Evolutionary conservation across 2,797 vertebrate species (phyloP), one percentile per base, ranked within the genome.

Genomic region (Columba guinea): DNA sequence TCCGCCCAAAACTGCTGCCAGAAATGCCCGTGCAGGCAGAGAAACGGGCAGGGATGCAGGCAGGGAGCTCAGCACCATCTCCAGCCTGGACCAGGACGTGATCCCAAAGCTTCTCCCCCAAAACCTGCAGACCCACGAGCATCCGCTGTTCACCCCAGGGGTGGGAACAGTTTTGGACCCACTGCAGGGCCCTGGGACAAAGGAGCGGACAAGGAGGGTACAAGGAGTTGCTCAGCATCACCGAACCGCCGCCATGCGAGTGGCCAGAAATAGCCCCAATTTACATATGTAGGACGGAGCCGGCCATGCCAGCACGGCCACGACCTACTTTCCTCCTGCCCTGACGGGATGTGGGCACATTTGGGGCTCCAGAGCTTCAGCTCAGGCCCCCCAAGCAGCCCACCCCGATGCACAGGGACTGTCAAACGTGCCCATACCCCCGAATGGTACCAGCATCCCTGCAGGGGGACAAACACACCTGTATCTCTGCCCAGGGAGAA

Each of bases 221-320:
- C 0, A 4, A 51, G 41, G 49, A 5, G 20, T 13, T 10, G 62
- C 67, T 34, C 15, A 7, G 78, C 52, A 44, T 51, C 5, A 0
- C 59, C 9, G 68, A 86, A 64, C 67, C 73, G 30, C 69, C 27
- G 46, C 7, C 62, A 10, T 23, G 48, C 52, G 1, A 30, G 58
- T 3, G 7, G 52, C 82, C 94, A 70, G 13, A 78, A 96, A 94
- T 88, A 96, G 83, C 34, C 68, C 69, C 48, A 7, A 93, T 86
- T 75, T 84, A 86, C 93, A 75, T 77, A 94, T 69, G 76, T 93
- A 94, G 95, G 95, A 93, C 79, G 34, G 80, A 60, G 79, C 75
- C 64, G 21, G 48, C 91, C 85, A 21, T 18, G 37, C 75, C 94
- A 71, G 87, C 51, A 0, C 5, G 16, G 82, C 90, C 93, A 77